A percentile compares a stretch with the other conserved stretches of the same genome.
Conservation (phyloP, 2,888 invertebrate species). For the Diarsia brunnea region DNA sequence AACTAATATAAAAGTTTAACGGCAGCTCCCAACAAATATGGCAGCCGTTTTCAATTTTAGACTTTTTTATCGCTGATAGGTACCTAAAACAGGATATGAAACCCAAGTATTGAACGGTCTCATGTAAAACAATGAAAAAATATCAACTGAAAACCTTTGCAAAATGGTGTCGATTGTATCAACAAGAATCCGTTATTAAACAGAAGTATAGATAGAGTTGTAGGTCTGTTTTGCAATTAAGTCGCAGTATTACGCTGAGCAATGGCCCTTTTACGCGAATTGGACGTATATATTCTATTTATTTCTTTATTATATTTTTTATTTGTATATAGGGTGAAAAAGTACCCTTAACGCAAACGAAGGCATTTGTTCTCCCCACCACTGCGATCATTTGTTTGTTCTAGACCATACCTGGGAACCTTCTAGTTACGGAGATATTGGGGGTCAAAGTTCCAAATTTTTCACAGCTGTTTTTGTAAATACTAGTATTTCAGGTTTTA, state of each 20-base stretch:
- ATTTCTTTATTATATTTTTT: neutral
- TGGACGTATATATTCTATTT: too few relatives aligned
- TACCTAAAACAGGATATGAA: constrained; percentile 30
- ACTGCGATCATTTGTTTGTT: too few relatives aligned
- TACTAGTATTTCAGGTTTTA: too few relatives aligned
- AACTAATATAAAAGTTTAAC: constrained; percentile 19
- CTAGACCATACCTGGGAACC: too few relatives aligned
- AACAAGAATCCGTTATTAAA: neutral
- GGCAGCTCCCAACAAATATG: neutral
- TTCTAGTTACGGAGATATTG: too few relatives aligned
- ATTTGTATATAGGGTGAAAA: too few relatives aligned
- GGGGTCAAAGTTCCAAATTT: too few relatives aligned
- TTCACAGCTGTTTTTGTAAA: too few relatives aligned
- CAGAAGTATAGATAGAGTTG: too few relatives aligned
- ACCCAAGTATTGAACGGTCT: neutral
- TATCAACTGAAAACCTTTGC: neutral
- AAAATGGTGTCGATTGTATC: neutral
- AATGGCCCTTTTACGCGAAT: too few relatives aligned
- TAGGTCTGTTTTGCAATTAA: neutral
- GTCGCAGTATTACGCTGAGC: neutral
- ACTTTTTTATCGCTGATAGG: constrained; percentile 16
- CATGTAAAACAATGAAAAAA: constrained; percentile 1
- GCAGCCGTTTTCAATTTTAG: constrained; percentile 9
- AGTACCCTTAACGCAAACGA: too few relatives aligned
- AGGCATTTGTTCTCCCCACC: too few relatives aligned